These are phyloP conservation scores for Drosophila sordidula DNA, from an alignment of 2,888 invertebrate species.

Conservation along the genomic window DNA sequence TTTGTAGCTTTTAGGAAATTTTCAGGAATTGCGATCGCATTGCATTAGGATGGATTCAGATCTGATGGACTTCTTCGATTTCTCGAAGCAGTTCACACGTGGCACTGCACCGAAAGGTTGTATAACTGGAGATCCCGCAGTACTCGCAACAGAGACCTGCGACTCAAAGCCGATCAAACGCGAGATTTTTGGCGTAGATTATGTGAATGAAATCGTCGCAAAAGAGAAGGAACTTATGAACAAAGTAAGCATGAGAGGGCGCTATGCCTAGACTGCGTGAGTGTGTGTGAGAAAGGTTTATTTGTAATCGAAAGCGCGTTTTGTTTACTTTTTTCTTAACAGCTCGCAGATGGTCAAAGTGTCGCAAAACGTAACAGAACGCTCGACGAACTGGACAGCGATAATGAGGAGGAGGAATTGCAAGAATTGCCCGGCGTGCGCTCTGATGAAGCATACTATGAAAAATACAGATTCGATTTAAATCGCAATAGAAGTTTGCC, in stretches of 20 bases:
- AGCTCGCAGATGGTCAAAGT: conserved; percentile 26
- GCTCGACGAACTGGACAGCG: conserved; percentile 78
- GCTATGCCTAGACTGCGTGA: neutral
- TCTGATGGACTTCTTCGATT: conserved; percentile 82
- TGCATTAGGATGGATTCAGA: conserved; percentile 75
- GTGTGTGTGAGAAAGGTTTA: neutral
- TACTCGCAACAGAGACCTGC: conserved; percentile 23
- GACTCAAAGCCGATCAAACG: conserved; percentile 71
- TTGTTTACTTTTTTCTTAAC: conserved; percentile 1
- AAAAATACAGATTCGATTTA: conserved; percentile 78
- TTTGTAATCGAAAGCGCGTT: conserved; percentile 14
- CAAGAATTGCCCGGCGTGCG: conserved; percentile 33
- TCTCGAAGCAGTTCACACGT: conserved; percentile 82
- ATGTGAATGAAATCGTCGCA: conserved; percentile 64
- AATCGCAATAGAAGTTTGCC: conserved; percentile 78
- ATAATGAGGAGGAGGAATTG: conserved; percentile 59
- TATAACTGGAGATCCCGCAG: conserved; percentile 53
- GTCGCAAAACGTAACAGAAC: conserved; percentile 16
- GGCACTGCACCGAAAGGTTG: conserved; percentile 58
- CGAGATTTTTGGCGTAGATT: conserved; percentile 73
- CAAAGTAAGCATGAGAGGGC: conserved; percentile 53
- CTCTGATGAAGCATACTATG: conserved; percentile 74
- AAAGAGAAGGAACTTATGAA: conserved; percentile 73
- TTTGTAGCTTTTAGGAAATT: neutral
- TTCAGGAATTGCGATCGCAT: neutral